Evolutionary conservation across 1,140 invertebrate species (phyloP), one percentile per base, ranked within the genome.

Genomic region (Zaprionus gabonicus): DNA sequence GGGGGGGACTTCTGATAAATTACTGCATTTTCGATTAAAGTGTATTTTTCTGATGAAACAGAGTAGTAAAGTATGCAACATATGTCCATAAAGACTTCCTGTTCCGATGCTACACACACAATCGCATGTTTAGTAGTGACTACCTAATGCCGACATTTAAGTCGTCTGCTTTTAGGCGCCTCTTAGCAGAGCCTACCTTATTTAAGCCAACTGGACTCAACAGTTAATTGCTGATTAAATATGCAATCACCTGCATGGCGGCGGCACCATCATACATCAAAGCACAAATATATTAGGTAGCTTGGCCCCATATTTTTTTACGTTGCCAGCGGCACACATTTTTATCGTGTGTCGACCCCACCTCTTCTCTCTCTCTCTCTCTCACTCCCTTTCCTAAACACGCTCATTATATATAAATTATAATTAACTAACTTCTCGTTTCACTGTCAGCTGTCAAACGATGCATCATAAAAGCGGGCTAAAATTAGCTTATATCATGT

Each of bases 181-280:
- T n/a, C 51, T 59, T 51, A 58, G 36, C 60, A 28, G 17, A 41
- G 58, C 57, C 44, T 56, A 12, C 41, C 28, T 55, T n/a, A 44
- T 60, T 59, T 60, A 63, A 71, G 64, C 66, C 73, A 67, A 63
- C 46, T 57, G 64, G 65, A 70, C 76, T 80, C 60, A 38, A 60
- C 46, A 46, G 68, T 38, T 80, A 85, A 79, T 85, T 86, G 65
- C 84, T 81, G 66, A 66, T 57, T 74, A 84, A 72, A 64, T 78
- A 65, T 74, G 63, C 58, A 62, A 27, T 76, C 63, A 88, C 74
- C 78, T 88, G 63, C 55, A 78, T 23, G 62, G 65, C 23, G 15
- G n/a, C 38, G 38, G 17, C 44, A 36, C 46, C 49, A 60, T n/a
- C 62, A 64, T 12, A 41, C 64, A 57, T 23, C 59, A 66, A 73